Percentiles rank a stretch among this genome's conserved stretches.
Conservation (phyloP, 1,140 invertebrate species). For the Drosophila gunungcola region DNA sequence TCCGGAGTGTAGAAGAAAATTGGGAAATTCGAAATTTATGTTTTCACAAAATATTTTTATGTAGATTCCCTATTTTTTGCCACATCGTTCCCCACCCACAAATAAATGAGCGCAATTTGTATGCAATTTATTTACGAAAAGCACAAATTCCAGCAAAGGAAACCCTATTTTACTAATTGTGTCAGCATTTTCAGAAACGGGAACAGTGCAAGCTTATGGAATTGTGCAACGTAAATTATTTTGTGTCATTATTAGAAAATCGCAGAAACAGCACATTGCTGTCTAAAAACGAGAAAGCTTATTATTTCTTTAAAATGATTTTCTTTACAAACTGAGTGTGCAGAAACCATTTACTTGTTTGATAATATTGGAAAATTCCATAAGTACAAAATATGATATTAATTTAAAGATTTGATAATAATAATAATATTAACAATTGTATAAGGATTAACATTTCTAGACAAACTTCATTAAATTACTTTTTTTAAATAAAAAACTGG, state of each 20-base stretch:
- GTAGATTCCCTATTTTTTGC: conserved; percentile 44
- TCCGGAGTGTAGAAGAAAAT: conserved; percentile 12
- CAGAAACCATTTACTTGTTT: too few species aligned
- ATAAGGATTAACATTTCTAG: too few species aligned
- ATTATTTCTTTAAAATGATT: too few species aligned
- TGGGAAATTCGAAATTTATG: conserved; percentile 65
- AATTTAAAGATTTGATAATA: too few species aligned
- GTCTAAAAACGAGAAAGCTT: too few species aligned
- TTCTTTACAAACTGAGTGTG: too few species aligned
- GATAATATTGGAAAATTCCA: too few species aligned
- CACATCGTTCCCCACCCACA: conserved; percentile 1
- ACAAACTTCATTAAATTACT: not conserved
- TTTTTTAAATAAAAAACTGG: conserved; percentile 2
- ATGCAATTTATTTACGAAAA: conserved; percentile 63
- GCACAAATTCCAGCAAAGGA: conserved; percentile 8
- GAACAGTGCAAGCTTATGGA: not conserved
- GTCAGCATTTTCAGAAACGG: not conserved
- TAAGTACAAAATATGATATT: too few species aligned
- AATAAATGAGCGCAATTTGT: conserved; percentile 77
- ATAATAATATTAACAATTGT: too few species aligned
- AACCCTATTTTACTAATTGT: conserved; percentile 7
- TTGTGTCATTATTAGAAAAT: too few species aligned
- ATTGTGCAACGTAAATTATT: not conserved
- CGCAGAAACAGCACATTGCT: too few species aligned
- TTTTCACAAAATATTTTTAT: conserved; percentile 64